Evolutionary conservation across 2,797 vertebrate genomes (phyloP).

Genomic region (Sciaenops ocellatus): DNA sequence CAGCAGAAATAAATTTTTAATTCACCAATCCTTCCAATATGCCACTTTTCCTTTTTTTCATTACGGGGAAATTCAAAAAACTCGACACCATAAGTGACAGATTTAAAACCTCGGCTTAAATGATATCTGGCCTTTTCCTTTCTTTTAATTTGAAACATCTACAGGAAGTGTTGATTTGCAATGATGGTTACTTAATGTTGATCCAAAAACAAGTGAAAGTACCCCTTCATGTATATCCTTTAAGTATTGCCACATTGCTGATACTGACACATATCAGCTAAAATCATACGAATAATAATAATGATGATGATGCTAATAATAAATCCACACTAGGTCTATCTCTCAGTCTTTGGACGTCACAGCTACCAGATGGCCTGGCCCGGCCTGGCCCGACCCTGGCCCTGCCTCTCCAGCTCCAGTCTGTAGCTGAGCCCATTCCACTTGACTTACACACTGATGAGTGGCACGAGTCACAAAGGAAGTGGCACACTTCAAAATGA

Average conservation of each 20-base stretch:
- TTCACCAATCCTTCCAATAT: not conserved
- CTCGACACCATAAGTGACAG: not conserved
- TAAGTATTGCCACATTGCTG: not conserved
- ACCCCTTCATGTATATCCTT: not conserved
- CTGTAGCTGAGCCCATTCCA: conserved; percentile 43
- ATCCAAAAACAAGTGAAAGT: not conserved
- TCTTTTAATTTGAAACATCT: conserved; percentile 8
- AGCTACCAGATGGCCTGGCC: conserved; percentile 29
- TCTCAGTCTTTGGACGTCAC: not conserved
- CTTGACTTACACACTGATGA: conserved; percentile 46
- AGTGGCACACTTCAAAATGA: conserved; percentile 76
- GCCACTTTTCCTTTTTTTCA: not conserved
- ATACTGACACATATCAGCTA: too few species aligned
- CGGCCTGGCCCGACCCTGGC: conserved; percentile 1
- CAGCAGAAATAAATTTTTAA: not conserved
- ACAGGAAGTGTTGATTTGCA: not conserved
- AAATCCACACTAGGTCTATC: conserved; percentile 9
- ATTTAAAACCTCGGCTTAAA: not conserved
- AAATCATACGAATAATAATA: too few species aligned
- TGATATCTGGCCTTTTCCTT: not conserved
- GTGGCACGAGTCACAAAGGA: conserved; percentile 73
- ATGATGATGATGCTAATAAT: too few species aligned
- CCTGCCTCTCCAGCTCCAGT: conserved; percentile 6
- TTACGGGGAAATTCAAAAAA: not conserved
- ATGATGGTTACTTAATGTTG: not conserved